Base-by-base conservation (phyloP, 2,797 vertebrate genomes). In the Otus scops region DNA sequence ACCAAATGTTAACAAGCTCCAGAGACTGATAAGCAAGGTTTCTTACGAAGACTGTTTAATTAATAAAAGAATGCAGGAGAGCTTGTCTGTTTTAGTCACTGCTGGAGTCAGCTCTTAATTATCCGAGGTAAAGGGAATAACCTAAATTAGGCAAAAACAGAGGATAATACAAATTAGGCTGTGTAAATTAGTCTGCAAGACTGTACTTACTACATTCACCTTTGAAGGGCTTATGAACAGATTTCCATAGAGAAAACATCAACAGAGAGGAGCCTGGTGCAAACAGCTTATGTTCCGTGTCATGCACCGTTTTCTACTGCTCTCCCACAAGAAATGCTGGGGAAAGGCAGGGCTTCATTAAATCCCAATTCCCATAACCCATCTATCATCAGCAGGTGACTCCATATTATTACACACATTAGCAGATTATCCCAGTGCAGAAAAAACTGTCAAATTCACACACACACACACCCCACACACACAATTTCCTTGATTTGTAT, bases 51-150 rank as follows among this genome's bases (percentile, higher is more conserved):
- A 77, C 60, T 89, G 79, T 84, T 96, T 93, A 87, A 94, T 95
- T 93, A 93, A 76, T 51, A 83, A 68, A 94, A 95, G 88, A 94
- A 94, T 82, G 91, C 64, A 87, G 84, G 48, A 93, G 64, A 87
- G 70, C 84, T 91, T 87, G 86, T 93, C 91, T 63, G 45, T 69
- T 94, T 96, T 70, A 93, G 84, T 92, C 86, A 93, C 60, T 89
- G 71, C 48, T 88, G 82, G 86, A 96, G 93, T 87, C 93, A 91
- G 67, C 70, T 89, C 71, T 92, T 94, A 97, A 96, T 92, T 95
- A 93, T 59, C 64, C 23, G 9, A 89, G 64, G 93, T 73, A 85
- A 93, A 86, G 50, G 38, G 80, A 96, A 92, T 81, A 95, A 88
- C 65, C 69, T 84, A 71, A 92, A 87, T 94, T 92, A 96, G 71